Conservation (phyloP, 2,113 vertebrate genomes). For the Anoplopoma fimbria region DNA sequence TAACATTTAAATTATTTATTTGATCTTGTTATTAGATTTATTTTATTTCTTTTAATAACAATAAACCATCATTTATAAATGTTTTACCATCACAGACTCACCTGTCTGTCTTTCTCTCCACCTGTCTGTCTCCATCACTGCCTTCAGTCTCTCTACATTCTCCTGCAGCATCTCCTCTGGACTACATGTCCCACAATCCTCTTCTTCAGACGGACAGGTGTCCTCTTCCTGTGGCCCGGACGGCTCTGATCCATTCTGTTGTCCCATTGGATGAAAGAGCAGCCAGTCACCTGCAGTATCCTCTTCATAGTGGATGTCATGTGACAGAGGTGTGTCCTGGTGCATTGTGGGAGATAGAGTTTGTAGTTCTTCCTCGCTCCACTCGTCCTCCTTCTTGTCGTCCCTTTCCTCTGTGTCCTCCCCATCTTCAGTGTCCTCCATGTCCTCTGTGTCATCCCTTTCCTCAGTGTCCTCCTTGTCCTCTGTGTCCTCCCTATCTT, state of each 20-base stretch:
- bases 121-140: conserved; percentile 72
- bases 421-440: background rate
- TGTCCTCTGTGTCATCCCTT: background rate
- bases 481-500: background rate
- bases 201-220: conserved; percentile 2
- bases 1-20: background rate
- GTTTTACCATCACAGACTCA: background rate
- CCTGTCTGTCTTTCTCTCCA: conserved; percentile 38
- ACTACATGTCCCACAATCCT: conserved; percentile 47
- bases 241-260: conserved; percentile 1
- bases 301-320: conserved; percentile 1
- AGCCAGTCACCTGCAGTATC: background rate
- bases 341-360: conserved; percentile 52
- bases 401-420: background rate
- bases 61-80: background rate
- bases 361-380: conserved; percentile 14
- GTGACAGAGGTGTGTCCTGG: background rate
- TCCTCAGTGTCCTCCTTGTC: background rate
- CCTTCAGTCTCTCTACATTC: conserved; percentile 80
- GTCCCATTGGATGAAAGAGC: conserved; percentile 9
- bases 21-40: too few species aligned
- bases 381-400: background rate
- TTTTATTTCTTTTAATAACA: too few species aligned
- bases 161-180: conserved; percentile 74
- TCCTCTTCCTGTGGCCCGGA: background rate